Evolutionary conservation across 1,140 invertebrate species (phyloP).

Genomic region (Oncopeltus fasciatus): DNA sequence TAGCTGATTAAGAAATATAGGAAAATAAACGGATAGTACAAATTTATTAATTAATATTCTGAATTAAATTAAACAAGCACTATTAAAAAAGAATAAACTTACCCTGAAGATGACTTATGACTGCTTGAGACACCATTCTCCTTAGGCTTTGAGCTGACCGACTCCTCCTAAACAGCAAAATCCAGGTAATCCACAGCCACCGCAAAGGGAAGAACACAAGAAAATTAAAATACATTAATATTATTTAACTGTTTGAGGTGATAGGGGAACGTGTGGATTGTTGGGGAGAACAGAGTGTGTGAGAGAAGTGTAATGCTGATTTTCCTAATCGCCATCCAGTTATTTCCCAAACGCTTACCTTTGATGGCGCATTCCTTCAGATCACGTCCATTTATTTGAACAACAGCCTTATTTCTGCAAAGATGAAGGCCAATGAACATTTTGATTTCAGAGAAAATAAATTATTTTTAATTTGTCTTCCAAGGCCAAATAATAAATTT

Average conservation of each 20-base stretch:
- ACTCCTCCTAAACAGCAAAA: conserved; percentile 50
- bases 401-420: conserved; percentile 20
- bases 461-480: neutral
- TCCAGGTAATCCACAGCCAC: conserved; percentile 40
- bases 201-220: conserved; percentile 37
- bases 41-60: too few relatives aligned
- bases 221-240: conserved; percentile 23
- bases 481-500: conserved; percentile 4
- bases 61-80: too few relatives aligned
- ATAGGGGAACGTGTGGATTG: neutral
- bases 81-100: neutral
- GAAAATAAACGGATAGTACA: too few relatives aligned
- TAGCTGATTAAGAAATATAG: too few relatives aligned
- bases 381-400: conserved; percentile 14
- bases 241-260: conserved; percentile 15
- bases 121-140: conserved; percentile 37
- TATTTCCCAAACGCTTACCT: conserved; percentile 16
- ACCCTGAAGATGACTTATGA: conserved; percentile 26
- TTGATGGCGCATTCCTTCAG: conserved; percentile 12
- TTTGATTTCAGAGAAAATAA: conserved; percentile 9
- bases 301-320: neutral
- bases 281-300: neutral
- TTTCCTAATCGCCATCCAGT: neutral
- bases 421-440: conserved; percentile 21
- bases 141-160: conserved; percentile 36